Evolutionary conservation across 2,888 invertebrate genomes (phyloP), one percentile per base, ranked within the genome.

Genomic region (Ryuthela nishihirai): DNA sequence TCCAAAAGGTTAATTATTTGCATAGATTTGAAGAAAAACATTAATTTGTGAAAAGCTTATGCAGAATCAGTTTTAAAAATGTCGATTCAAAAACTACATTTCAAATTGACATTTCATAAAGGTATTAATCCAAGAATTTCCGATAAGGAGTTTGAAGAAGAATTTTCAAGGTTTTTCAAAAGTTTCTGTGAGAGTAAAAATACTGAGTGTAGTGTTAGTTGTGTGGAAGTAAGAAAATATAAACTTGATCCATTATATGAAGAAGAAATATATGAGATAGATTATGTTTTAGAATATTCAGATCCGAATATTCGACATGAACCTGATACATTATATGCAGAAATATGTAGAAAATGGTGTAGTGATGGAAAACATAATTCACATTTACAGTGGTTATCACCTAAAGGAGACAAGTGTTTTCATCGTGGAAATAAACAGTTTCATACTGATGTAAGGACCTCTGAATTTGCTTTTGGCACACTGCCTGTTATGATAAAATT

Each of bases 381-480:
- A 3, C 41, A 45, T 2, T 26, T 43, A 17, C 25, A 47, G 3
- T 58, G 56, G 56, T 17, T 58, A 9, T 17, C 41, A 26, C 34
- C 52, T 12, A 24, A 18, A 12, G 23, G 46, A 21, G 18, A 38
- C 10, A 17, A 36, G 10, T 25, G 21, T 2, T 10, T 58, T 5
- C 12, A 32, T 38, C 46, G 46, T 23, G 47, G 24, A 12, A 46
- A 42, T 3, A 59, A 59, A 35, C 39, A 42, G 9, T 53, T 29
- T 25, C 59, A 59, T 25, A 17, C 38, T 15, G 59, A 53, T 59
- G 48, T 59, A 4, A 39, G 45, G 34, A 21, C 54, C 2, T 48
- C 39, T 20, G 44, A 47, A 39, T 60, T 64, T 29, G 54, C 58
- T 25, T 62, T 65, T 29, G 65, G 62, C 12, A 55, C 65, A 32